These are phyloP conservation scores for Cassiopea xamachana DNA, from an alignment of 30 jellyfish, hydroid and myxozoan species.

Conservation along the genomic window DNA sequence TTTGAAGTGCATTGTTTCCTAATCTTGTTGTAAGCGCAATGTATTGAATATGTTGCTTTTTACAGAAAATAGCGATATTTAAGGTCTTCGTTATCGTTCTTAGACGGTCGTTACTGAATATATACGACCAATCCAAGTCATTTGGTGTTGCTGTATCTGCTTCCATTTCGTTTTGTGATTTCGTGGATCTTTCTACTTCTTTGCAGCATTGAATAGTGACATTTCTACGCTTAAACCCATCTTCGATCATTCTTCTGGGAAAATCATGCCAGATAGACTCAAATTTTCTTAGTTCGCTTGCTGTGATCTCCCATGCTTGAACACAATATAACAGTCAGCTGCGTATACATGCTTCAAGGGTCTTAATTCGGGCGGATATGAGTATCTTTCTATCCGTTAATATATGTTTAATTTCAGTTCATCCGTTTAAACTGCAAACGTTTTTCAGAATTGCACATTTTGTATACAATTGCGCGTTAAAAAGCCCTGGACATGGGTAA, in stretches of 20 bases:
- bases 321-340: not conserved
- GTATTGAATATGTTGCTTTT: not conserved
- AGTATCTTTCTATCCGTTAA: slow-evolving; percentile 1
- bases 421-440: too few species aligned
- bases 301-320: not conserved
- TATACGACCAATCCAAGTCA: not conserved
- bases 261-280: slow-evolving; percentile 14
- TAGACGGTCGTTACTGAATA: not conserved
- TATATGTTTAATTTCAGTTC: not conserved
- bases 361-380: slow-evolving; percentile 2
- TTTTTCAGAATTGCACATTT: too few species aligned
- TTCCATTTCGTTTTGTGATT: not conserved
- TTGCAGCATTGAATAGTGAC: not conserved
- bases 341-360: not conserved
- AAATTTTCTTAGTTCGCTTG: not conserved
- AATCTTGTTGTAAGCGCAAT: not conserved
- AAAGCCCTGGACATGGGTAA: too few species aligned
- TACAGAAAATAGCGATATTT: not conserved
- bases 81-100: not conserved
- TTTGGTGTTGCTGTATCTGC: not conserved
- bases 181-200: not conserved
- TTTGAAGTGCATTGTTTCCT: not conserved
- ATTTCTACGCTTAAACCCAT: not conserved
- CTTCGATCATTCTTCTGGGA: slow-evolving; percentile 3
- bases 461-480: too few species aligned